Conservation (phyloP, 2,888 invertebrate genomes). For the Ophion ventricosus region DNA sequence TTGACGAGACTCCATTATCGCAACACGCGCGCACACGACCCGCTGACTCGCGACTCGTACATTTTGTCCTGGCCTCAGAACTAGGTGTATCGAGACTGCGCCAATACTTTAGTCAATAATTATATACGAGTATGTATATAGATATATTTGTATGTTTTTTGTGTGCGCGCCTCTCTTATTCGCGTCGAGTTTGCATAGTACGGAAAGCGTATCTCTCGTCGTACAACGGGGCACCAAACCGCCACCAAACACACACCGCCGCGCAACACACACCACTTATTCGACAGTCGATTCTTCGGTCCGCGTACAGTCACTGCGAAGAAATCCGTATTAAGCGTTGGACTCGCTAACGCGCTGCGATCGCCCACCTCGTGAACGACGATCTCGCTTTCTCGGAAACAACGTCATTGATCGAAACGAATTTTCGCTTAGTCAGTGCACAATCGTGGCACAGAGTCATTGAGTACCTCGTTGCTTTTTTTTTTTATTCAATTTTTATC, state of each 20-base stretch:
- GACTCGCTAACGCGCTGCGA: no score
- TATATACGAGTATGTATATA: slow-evolving; percentile 1
- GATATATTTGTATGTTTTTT: no score
- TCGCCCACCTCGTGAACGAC: no score
- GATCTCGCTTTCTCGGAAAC: no score
- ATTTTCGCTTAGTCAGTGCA: no score
- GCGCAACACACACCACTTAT: slow-evolving; percentile 32
- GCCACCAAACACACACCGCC: slow-evolving; percentile 33
- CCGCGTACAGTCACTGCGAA: neutral
- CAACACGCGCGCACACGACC: slow-evolving; percentile 32
- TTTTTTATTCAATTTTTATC: no score
- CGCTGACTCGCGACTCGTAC: slow-evolving; percentile 21
- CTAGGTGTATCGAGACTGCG: slow-evolving; percentile 39
- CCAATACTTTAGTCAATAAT: slow-evolving; percentile 44
- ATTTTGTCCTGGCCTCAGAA: slow-evolving; percentile 28
- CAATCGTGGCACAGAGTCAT: no score
- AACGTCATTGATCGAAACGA: no score
- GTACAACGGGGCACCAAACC: slow-evolving; percentile 3
- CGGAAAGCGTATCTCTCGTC: slow-evolving; percentile 37
- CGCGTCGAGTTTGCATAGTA: slow-evolving; percentile 47
- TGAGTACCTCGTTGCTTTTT: no score
- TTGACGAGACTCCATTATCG: slow-evolving; percentile 47
- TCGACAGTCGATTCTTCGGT: slow-evolving; percentile 15
- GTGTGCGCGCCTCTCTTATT: slow-evolving; percentile 28
- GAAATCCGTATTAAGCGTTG: no score